Base-by-base conservation (phyloP, 2,113 vertebrate genomes). In the Rattus rattus region DNA sequence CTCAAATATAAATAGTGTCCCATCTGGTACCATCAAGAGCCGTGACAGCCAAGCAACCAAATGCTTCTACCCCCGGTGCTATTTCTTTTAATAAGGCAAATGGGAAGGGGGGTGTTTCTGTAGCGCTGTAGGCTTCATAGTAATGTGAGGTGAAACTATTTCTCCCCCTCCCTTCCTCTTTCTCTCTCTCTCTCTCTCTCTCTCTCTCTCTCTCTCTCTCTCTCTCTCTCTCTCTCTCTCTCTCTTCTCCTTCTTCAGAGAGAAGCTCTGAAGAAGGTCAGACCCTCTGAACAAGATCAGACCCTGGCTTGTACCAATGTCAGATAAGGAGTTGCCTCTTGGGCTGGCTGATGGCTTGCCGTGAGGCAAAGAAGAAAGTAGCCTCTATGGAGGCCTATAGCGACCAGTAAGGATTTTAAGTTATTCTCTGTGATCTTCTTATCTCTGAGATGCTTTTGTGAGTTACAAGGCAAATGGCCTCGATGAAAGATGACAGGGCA, bases 341-440 rank as follows among this genome's bases (percentile, higher is more conserved):
- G 17, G 70, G 3, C 7, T 54, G 2, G 2, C 0, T 10, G 59
- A 43, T 43, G 7, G 6, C 72, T 2, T 1, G 30, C 13, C 11
- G 19, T n/a, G 67, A 76, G 30, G 36, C 4, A 33, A 54, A 8
- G 26, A 77, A n/a, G 52, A 6, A 93, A 43, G 17, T 6, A 1
- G 10, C 49, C 36, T 59, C 52, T 65, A 20, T 22, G 19, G 5
- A 20, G 7, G 16, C 49, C 17, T 3, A 0, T 11, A 49, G 65
- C 56, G n/a, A 77, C 12, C 14, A 61, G 5, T 47, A 1, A 19
- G 67, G 11, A 59, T 30, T 96, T 67, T 63, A 52, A 52, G 7
- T 65, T 81, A 16, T 49, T 81, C 59, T 93, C 47, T 93, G 30
- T 72, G 54, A 20, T 39, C 86, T 72, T 36, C 33, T 52, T 16